Evolutionary conservation across 2,113 vertebrate genomes (phyloP).

Genomic region (Recurvirostra avosetta): DNA sequence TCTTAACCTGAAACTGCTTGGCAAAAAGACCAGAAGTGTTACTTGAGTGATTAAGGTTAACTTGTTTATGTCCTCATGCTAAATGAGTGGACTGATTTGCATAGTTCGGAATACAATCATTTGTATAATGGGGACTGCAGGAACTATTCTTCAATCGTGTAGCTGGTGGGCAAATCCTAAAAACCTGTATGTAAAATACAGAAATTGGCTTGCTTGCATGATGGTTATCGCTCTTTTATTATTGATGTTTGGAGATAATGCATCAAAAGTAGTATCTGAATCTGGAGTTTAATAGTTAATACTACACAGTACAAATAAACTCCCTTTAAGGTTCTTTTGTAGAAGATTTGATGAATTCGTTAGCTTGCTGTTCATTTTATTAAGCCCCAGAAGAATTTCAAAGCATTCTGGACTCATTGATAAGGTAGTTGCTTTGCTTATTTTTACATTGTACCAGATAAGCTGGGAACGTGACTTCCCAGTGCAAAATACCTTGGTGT

Average conservation of each 20-base stretch:
- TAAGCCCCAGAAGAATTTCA: constrained; percentile 61
- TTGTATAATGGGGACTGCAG: constrained; percentile 51
- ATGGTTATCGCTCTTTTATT: constrained; percentile 58
- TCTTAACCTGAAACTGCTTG: constrained; percentile 39
- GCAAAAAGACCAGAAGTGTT: constrained; percentile 57
- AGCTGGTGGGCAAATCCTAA: constrained; percentile 54
- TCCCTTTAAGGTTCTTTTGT: constrained; percentile 65
- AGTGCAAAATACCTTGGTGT: constrained; percentile 41
- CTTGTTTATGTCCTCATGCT: constrained; percentile 61
- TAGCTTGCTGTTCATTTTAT: constrained; percentile 66
- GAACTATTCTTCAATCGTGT: constrained; percentile 55
- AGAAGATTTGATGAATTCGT: constrained; percentile 67
- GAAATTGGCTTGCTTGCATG: constrained; percentile 60
- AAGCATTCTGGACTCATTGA: constrained; percentile 58
- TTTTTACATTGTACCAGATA: neutral
- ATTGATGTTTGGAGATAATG: constrained; percentile 58
- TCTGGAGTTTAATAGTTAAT: constrained; percentile 55
- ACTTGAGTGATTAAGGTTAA: constrained; percentile 55
- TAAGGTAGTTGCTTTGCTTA: constrained; percentile 61
- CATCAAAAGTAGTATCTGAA: constrained; percentile 67
- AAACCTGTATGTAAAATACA: constrained; percentile 62
- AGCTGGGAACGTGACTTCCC: constrained; percentile 68
- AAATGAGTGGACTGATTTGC: constrained; percentile 57
- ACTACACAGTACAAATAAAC: constrained; percentile 62
- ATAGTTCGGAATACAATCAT: constrained; percentile 48